These are phyloP conservation scores for Thysanoteuthis rhombus DNA, from an alignment of 2,888 invertebrate genomes.

Conservation along the genomic window DNA sequence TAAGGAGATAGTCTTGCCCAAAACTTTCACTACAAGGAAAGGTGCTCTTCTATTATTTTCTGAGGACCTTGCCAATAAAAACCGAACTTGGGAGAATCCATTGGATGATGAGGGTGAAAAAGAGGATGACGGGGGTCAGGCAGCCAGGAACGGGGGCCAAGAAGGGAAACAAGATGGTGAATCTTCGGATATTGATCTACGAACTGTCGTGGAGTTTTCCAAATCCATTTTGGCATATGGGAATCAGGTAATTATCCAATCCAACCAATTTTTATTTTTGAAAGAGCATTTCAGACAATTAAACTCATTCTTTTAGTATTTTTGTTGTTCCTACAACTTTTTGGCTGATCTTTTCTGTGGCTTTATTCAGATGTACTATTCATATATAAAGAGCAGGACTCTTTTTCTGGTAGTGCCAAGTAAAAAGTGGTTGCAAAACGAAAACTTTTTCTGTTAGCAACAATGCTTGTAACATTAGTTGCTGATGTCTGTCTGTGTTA, in stretches of 20 bases:
- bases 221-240: constrained; percentile 64
- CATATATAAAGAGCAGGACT: no score
- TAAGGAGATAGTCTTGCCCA: constrained; percentile 56
- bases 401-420: no score
- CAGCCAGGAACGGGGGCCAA: background rate
- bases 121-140: background rate
- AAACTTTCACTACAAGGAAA: constrained; percentile 66
- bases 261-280: background rate
- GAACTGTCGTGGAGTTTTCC: constrained; percentile 65
- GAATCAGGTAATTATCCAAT: constrained; percentile 38
- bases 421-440: no score
- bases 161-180: constrained; percentile 35
- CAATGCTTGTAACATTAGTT: no score
- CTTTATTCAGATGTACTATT: no score
- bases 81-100: constrained; percentile 35
- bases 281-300: no score
- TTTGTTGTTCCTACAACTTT: no score
- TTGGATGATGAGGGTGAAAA: background rate
- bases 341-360: no score
- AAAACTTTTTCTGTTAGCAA: no score
- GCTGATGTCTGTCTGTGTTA: no score
- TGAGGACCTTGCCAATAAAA: constrained; percentile 61
- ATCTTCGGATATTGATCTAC: constrained; percentile 42
- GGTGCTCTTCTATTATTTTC: constrained; percentile 66
- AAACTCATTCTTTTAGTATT: no score